phyloP scores from a whole-genome alignment of 2,113 vertebrate genomes.

The Aphelocoma coerulescens region DNA sequence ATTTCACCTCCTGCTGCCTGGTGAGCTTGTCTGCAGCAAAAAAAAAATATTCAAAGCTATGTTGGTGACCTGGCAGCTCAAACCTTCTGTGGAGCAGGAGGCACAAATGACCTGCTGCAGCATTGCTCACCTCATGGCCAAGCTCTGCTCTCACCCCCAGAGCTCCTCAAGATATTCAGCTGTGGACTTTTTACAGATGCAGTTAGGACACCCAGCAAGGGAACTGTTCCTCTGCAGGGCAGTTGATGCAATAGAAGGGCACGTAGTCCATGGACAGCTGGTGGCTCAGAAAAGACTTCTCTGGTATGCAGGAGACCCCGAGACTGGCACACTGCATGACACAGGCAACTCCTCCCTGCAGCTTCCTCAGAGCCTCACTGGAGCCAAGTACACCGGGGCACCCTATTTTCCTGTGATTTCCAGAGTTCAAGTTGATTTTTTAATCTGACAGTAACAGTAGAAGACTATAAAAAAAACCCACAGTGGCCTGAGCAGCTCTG shows the following conservation, averaged over 20 bases:
- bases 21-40: background rate
- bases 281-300: background rate
- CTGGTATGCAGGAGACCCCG: background rate
- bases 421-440: conserved; percentile 27
- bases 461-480: conserved; percentile 34
- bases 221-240: background rate
- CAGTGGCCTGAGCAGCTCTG: background rate
- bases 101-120: background rate
- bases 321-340: accelerated
- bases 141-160: background rate
- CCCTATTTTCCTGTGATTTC: conserved; percentile 17
- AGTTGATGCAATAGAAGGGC: background rate
- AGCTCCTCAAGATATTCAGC: background rate
- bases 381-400: background rate
- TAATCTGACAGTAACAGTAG: conserved; percentile 45
- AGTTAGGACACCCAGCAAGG: background rate
- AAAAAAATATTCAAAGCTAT: background rate
- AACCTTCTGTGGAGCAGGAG: background rate
- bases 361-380: background rate
- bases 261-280: background rate
- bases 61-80: background rate
- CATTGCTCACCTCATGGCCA: background rate
- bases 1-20: conserved; percentile 13
- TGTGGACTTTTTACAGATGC: background rate
- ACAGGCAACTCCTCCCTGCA: background rate